Percentiles rank a stretch among this genome's conserved stretches.
These are phyloP conservation scores for Synodontis membranacea DNA, from an alignment of 2,113 vertebrate genomes.

Conservation along the genomic window DNA sequence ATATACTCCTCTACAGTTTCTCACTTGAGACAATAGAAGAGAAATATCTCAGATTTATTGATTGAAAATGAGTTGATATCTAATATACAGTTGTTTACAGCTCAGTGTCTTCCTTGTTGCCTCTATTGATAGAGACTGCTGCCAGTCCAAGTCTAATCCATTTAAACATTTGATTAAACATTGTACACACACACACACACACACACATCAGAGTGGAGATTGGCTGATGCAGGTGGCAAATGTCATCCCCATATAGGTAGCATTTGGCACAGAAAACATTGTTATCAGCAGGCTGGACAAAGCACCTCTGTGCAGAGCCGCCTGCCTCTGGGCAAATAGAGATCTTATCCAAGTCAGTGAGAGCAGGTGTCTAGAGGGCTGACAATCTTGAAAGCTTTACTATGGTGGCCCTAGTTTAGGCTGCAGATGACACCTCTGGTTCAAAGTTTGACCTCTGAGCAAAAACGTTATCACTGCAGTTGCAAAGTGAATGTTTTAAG, in stretches of 20 bases:
- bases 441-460: constrained; percentile 33
- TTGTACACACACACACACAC: neutral
- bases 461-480: constrained; percentile 7
- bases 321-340: constrained; percentile 73
- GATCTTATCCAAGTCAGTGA: constrained; percentile 69
- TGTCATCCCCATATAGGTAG: constrained; percentile 65
- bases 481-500: constrained; percentile 30
- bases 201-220: constrained; percentile 50
- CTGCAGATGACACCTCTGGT: constrained; percentile 35
- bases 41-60: constrained; percentile 35
- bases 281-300: constrained; percentile 77
- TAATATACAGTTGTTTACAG: constrained; percentile 16
- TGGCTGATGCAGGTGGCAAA: constrained; percentile 58
- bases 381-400: constrained; percentile 37
- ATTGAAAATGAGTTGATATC: constrained; percentile 29
- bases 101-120: neutral
- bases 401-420: constrained; percentile 36
- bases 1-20: constrained; percentile 24
- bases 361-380: constrained; percentile 28
- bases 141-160: constrained; percentile 10
- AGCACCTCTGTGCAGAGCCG: constrained; percentile 68
- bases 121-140: constrained; percentile 12
- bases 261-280: constrained; percentile 63
- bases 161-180: constrained; percentile 35
- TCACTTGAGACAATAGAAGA: constrained; percentile 12